These are phyloP conservation scores for Mechanitis messenoides DNA, from an alignment of 2,888 invertebrate species.

Conservation along the genomic window DNA sequence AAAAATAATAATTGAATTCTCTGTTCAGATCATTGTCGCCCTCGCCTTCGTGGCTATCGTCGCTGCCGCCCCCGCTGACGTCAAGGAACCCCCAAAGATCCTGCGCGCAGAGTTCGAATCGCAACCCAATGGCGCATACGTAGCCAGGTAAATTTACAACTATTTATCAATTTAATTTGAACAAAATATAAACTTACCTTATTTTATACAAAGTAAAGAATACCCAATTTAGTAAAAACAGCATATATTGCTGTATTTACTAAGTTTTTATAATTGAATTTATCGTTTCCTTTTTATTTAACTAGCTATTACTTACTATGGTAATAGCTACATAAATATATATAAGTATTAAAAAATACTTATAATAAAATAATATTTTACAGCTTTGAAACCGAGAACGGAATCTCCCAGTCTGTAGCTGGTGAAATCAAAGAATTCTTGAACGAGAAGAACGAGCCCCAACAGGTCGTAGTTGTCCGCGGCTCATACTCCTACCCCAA, in stretches of 20 bases:
- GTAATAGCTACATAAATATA: not conserved
- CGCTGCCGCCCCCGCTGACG: slow-evolving; percentile 42
- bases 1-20: not conserved
- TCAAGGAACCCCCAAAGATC: slow-evolving; percentile 35
- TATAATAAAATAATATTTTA: slow-evolving; percentile 8
- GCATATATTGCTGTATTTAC: too few species aligned
- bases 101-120: slow-evolving; percentile 43
- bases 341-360: not conserved
- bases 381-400: slow-evolving; percentile 75
- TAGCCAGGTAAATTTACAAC: slow-evolving; percentile 39
- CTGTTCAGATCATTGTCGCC: slow-evolving; percentile 45
- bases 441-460: slow-evolving; percentile 77
- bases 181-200: not conserved
- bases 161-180: not conserved
- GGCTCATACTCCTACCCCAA: slow-evolving; percentile 76
- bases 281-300: too few species aligned
- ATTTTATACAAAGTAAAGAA: too few species aligned
- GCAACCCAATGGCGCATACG: slow-evolving; percentile 50
- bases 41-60: slow-evolving; percentile 55
- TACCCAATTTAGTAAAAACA: too few species aligned
- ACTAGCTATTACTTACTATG: too few species aligned
- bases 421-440: slow-evolving; percentile 62
- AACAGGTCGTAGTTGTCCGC: slow-evolving; percentile 72
- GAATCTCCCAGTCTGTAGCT: slow-evolving; percentile 67
- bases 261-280: too few species aligned